Evolutionary conservation across 2,113 vertebrate species (phyloP), one percentile per base, ranked within the genome.

Genomic region (Upupa epops): DNA sequence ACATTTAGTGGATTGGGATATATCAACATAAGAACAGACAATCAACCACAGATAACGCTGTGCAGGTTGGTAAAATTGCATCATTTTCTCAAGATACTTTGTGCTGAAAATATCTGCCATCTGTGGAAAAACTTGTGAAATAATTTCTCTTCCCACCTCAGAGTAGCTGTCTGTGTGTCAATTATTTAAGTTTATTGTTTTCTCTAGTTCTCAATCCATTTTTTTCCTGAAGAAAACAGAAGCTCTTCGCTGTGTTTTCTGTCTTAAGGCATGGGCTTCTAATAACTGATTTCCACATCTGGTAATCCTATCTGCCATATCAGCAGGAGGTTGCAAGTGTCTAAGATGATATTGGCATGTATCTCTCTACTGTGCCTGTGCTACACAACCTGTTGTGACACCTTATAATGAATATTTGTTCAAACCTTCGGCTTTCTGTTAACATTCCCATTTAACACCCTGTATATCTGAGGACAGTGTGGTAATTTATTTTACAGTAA

Each of bases 381-480:
- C 36, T 61, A 18, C 37, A 75, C 61, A 77, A 90, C 49, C 58
- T 60, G 31, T 60, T 90, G n/a, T 93, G 72, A 86, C 60, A 69
- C 65, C 31, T 8, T 34, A 34, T 77, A 89, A 92, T 58, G 83
- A 86, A 55, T 90, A 66, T 71, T 88, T 86, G 21, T 17, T 80
- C 64, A 61, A 54, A 49, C 45, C 90, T 70, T 72, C 76, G 49
- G 29, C 54, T 32, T 74, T 80, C 48, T 60, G 52, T 71, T 94
- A 77, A 81, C 84, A 31, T 60, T 86, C 32, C 19, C 4, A 26
- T 94, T 90, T 91, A 92, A 54, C 46, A 65, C 79, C 72, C 32
- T 5, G 17, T 81, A 29, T 45, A 83, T 28, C n/a, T 65, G 45
- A 88, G 13, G 17, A 32, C 42, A 56, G 9, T 49, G 34, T 66